Evolutionary conservation across 2,113 vertebrate genomes (phyloP), one percentile per base, ranked within the genome.

Genomic region (Actenoides hombroni): DNA sequence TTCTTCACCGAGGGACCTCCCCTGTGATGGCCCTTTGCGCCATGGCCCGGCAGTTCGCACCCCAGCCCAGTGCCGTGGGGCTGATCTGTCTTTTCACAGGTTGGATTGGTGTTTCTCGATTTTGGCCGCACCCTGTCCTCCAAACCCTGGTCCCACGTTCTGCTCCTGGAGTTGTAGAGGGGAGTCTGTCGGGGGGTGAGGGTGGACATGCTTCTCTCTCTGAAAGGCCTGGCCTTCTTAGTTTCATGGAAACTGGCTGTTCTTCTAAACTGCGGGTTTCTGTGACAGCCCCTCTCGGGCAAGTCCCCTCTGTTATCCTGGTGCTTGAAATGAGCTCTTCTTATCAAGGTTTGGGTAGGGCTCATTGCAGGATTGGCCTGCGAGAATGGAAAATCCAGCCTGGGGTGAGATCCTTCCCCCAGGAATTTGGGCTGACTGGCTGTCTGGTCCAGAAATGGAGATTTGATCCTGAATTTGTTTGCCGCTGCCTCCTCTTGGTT

Each of bases 171-270:
- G 79, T 37, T 98, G 97, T 92, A 98, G 83, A 95, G 95, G n/a
- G 98, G 98, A 76, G 98, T 98, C 96, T 99, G 98, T 31, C 97
- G 95, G 0, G 98, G 98, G 3, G 97, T 98, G 39, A 98, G 96
- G 1, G 98, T 97, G 59, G 99, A 99, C 98, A 99, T 97, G 97
- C 99, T 99, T 76, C 99, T 98, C 95, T 99, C 99, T 95, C 99
- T 97, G 97, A 98, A 99, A 7, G 98, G 98, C 84, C 98, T 98
- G 59, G 97, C 93, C 68, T 98, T 98, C 97, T 98, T 99, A 88
- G 97, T 94, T 91, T 99, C 99, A 12, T 99, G 98, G 68, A 99
- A 99, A 92, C 99, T 99, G 54, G 98, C 98, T 2, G 99, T 99
- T 92, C 99, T 98, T 85, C 99, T 97, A 93, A 99, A 99, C 70